Base-by-base conservation (phyloP, 2,888 invertebrate genomes). In the Ganaspis brasiliensis region DNA sequence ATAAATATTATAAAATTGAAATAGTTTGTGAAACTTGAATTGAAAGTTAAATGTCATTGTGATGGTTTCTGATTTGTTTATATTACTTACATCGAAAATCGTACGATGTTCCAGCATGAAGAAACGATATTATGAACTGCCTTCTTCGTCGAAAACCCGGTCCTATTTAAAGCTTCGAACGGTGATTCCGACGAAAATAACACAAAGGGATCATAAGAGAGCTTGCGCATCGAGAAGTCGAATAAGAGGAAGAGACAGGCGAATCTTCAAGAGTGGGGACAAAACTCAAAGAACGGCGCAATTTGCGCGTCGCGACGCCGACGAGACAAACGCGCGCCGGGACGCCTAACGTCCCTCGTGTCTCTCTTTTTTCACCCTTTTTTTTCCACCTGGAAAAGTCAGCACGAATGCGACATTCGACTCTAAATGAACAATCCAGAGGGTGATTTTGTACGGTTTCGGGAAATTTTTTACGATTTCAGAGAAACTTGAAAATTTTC, bases 91-190 rank as follows among this genome's bases (percentile, higher is more conserved):
- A 77, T 90, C 87, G 84, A 91, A 90, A 78, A 91, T 86, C 80
- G 89, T 89, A 83, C 91, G 91, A 82, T 91, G 91, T 83, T 91
- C 90, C 90, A 91, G 87, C 91, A 91, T 91, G 87, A 86, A 89
- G 89, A 85, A 88, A 84, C 85, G 80, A 85, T 85, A 83, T 87
- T 86, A 85, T 84, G 83, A 86, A 91, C 91, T 91, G 90, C 85
- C 88, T 89, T 89, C 85, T 85, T 87, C 87, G 85, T 84, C 84
- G 85, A 81, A 84, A 84, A 85, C 85, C 86, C 89, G 87, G 87
- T 89, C 91, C 91, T 91, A 91, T 91, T 91, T 91, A 91, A 91
- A 91, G 91, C 90, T 85, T 91, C 83, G 84, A 83, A 85, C 88
- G 79, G 83, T 82, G 84, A 88, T 87, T 87, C 84, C 83, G 85